phyloP scores from a whole-genome alignment of 2,888 invertebrate species.

The Thereva unica region DNA sequence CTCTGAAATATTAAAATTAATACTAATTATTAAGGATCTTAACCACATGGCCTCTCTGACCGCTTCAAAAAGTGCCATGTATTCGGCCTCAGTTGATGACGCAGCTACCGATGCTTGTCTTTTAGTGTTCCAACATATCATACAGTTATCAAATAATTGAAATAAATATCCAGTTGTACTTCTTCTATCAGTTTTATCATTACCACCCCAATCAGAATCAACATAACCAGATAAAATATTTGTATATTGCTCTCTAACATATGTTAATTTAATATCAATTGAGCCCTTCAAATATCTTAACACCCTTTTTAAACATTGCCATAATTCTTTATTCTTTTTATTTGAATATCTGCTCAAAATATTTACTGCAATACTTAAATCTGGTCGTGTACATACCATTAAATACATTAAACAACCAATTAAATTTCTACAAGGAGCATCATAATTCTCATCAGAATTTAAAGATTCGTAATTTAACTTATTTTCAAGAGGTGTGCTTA shows the following conservation, averaged over 20 bases:
- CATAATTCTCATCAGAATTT: conserved; percentile 44
- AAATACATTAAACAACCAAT: conserved; percentile 40
- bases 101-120: conserved; percentile 36
- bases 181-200: conserved; percentile 34
- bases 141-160: conserved; percentile 29
- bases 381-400: conserved; percentile 42
- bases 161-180: conserved; percentile 38
- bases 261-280: conserved; percentile 30
- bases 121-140: conserved; percentile 37
- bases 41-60: conserved; percentile 19
- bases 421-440: conserved; percentile 40
- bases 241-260: conserved; percentile 12
- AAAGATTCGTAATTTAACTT: conserved; percentile 45
- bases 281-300: conserved; percentile 26
- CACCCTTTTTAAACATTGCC: conserved; percentile 36
- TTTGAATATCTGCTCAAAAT: conserved; percentile 37
- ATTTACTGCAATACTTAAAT: conserved; percentile 35
- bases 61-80: conserved; percentile 34
- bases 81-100: conserved; percentile 35
- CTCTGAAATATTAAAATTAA: too few species aligned
- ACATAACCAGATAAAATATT: conserved; percentile 33
- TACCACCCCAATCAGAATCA: conserved; percentile 32
- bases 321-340: conserved; percentile 36
- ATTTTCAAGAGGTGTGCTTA: conserved; percentile 43
- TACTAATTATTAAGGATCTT: too few species aligned